Percentiles rank a stretch among this genome's conserved stretches.
phyloP scores from a whole-genome alignment of 2,113 vertebrate genomes.

The Pterocles orientalis region DNA sequence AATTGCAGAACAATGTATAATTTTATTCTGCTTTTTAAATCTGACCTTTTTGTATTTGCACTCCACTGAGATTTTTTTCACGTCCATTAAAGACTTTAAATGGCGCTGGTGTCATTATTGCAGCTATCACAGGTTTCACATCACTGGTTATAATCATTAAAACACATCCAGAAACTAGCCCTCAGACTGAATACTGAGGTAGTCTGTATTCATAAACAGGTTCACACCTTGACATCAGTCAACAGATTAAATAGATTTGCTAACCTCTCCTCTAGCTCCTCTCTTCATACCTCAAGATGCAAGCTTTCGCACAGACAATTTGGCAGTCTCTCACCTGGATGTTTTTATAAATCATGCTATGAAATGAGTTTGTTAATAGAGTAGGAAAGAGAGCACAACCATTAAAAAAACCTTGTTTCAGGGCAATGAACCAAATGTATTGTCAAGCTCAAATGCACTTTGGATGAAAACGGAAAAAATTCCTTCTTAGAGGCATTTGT shows the following conservation, averaged over 20 bases:
- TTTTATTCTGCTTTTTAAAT: not conserved
- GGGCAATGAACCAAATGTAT: not conserved
- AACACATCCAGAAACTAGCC: not conserved
- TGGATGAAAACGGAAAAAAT: not conserved
- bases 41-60: not conserved
- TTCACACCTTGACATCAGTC: not conserved
- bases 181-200: not conserved
- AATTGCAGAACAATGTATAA: not conserved
- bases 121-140: not conserved
- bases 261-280: not conserved
- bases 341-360: not conserved
- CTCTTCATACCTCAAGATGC: not conserved
- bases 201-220: not conserved
- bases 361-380: not conserved
- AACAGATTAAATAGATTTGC: not conserved
- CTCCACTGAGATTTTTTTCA: not conserved
- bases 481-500: not conserved
- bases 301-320: not conserved
- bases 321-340: not conserved
- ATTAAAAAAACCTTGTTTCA: not conserved
- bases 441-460: not conserved
- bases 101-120: not conserved
- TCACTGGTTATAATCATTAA: not conserved
- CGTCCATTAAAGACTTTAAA: not conserved
- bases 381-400: not conserved